These are phyloP conservation scores for Protobothrops flavoviridis DNA, from an alignment of 2,113 vertebrate species.

Conservation along the genomic window DNA sequence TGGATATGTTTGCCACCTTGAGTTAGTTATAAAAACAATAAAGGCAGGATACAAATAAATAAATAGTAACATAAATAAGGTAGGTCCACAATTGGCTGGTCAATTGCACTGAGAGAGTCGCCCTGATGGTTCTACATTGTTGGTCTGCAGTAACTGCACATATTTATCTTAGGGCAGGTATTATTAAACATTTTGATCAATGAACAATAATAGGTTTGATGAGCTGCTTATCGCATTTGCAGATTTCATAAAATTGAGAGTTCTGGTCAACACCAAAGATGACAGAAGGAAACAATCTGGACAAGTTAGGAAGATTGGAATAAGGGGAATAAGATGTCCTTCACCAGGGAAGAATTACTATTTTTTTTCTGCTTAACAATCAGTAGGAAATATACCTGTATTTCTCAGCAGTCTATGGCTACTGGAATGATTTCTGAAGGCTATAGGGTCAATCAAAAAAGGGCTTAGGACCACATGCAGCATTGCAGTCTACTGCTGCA, in stretches of 20 bases:
- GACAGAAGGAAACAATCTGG: background rate
- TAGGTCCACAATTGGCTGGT: background rate
- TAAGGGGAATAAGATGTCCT: background rate
- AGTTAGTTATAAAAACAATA: background rate
- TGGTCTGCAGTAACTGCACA: background rate
- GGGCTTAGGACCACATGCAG: background rate
- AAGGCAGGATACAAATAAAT: background rate
- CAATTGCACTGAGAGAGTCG: background rate
- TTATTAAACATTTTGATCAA: background rate
- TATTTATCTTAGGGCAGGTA: background rate
- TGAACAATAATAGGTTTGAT: background rate
- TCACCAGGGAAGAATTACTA: background rate
- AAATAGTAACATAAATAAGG: background rate
- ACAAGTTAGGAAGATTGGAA: background rate
- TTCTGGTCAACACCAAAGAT: background rate
- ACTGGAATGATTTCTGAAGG: background rate
- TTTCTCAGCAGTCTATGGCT: background rate
- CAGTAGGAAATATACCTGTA: background rate
- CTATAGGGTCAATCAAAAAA: background rate
- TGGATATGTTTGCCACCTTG: background rate
- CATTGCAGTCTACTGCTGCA: background rate
- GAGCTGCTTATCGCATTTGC: background rate
- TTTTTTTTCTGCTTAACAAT: background rate
- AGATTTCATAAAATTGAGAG: background rate
- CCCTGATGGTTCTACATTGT: background rate